phyloP scores from a whole-genome alignment of 2,113 vertebrate species.

The Beaufortia kweichowensis region DNA sequence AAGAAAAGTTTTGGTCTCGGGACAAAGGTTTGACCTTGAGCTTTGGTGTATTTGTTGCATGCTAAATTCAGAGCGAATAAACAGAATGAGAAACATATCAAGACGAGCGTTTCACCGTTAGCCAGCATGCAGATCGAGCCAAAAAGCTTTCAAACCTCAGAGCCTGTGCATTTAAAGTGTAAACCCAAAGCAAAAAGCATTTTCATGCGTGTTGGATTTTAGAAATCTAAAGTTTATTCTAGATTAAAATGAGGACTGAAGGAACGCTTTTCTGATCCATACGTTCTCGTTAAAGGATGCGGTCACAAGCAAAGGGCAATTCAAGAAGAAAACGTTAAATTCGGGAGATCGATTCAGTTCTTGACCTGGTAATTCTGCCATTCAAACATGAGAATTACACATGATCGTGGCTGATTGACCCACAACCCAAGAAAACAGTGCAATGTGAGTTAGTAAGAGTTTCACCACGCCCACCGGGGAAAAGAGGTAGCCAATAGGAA shows the following conservation, averaged over 20 bases:
- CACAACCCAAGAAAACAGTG: slow-evolving; percentile 5
- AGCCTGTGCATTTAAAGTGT: slow-evolving; percentile 8
- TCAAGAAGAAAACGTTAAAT: background rate
- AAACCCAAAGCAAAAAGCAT: slow-evolving; percentile 3
- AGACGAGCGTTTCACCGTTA: background rate
- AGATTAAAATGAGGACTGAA: background rate
- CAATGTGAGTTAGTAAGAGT: slow-evolving; percentile 45
- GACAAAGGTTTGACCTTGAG: slow-evolving; percentile 33
- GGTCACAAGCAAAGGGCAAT: background rate
- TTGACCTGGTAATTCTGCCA: background rate
- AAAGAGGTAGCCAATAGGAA: slow-evolving; percentile 64
- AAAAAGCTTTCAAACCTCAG: slow-evolving; percentile 12
- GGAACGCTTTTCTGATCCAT: background rate
- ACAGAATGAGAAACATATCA: slow-evolving; percentile 13
- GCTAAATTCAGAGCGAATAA: slow-evolving; percentile 13
- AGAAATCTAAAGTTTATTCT: background rate
- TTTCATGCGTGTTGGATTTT: background rate
- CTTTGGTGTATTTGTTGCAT: background rate
- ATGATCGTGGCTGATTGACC: background rate
- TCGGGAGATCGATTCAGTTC: background rate
- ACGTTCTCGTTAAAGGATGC: background rate
- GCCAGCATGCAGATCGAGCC: slow-evolving; percentile 9
- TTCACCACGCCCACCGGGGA: slow-evolving; percentile 59
- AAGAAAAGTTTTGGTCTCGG: background rate
- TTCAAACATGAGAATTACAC: too few relatives aligned